Evolutionary conservation across 2,797 vertebrate species (phyloP).

Genomic region (Pygocentrus nattereri): DNA sequence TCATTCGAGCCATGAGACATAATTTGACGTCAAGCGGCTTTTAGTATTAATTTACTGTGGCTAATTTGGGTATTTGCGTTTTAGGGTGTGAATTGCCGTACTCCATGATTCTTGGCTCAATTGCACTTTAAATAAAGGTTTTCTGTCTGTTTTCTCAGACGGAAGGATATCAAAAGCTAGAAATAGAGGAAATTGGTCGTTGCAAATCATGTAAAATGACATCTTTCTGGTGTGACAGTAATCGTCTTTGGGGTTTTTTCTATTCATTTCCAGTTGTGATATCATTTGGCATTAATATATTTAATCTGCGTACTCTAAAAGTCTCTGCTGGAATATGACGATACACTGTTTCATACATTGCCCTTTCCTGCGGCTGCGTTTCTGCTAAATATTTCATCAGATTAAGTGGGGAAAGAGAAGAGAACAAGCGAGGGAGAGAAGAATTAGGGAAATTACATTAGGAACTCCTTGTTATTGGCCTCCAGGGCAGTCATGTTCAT

Average conservation of each 20-base stretch:
- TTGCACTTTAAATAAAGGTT: conserved; percentile 52
- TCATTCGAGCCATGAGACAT: conserved; percentile 73
- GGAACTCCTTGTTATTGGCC: conserved; percentile 41
- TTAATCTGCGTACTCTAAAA: background rate
- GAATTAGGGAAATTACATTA: conserved; percentile 39
- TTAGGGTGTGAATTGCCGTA: conserved; percentile 61
- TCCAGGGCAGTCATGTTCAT: conserved; percentile 31
- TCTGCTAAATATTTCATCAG: conserved; percentile 22
- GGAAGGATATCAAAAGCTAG: conserved; percentile 59
- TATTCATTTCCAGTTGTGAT: background rate
- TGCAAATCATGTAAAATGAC: background rate
- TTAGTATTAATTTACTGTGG: conserved; percentile 76
- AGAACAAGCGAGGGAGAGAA: conserved; percentile 26
- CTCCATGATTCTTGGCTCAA: conserved; percentile 56
- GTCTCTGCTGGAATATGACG: background rate
- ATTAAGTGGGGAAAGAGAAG: conserved; percentile 10
- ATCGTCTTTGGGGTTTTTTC: background rate
- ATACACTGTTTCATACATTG: background rate
- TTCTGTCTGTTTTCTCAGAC: conserved; percentile 51
- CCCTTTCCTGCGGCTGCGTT: conserved; percentile 12
- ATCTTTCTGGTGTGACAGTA: background rate
- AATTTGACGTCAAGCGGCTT: conserved; percentile 73
- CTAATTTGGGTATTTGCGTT: conserved; percentile 70
- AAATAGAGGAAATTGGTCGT: conserved; percentile 33
- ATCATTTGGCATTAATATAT: conserved; percentile 4